Evolutionary conservation across 2,888 invertebrate species (phyloP).

Genomic region (Tricholauxania praeusta): DNA sequence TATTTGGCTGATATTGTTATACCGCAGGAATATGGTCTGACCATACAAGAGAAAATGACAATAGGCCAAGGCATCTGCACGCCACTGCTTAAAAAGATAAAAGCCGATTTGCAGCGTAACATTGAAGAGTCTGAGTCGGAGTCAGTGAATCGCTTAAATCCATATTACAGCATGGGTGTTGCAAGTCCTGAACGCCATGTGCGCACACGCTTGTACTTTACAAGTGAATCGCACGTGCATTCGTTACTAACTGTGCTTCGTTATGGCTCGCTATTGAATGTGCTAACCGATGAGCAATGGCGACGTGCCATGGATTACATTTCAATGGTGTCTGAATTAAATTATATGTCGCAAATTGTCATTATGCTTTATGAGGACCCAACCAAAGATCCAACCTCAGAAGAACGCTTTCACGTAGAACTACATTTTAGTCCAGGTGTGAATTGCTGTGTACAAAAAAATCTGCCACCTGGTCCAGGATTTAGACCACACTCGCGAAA

Average conservation of each 20-base stretch:
- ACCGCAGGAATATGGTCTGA: conserved; percentile 98
- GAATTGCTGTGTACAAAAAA: conserved; percentile 95
- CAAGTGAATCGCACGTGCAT: conserved; percentile 99
- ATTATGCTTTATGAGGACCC: conserved; percentile 99
- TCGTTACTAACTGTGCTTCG: conserved; percentile 95
- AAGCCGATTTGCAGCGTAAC: conserved; percentile 93
- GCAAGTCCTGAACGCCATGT: conserved; percentile 98
- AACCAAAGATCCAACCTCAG: conserved; percentile 91
- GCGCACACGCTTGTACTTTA: conserved; percentile 98
- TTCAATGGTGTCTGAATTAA: conserved; percentile 96
- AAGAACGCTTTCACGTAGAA: conserved; percentile 97
- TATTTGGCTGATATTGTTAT: conserved; percentile 98
- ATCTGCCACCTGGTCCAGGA: conserved; percentile 92
- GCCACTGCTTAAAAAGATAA: conserved; percentile 93
- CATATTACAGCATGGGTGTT: conserved; percentile 97
- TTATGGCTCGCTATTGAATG: conserved; percentile 90
- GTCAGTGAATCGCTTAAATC: conserved; percentile 95
- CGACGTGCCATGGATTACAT: conserved; percentile 98
- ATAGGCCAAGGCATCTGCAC: conserved; percentile 98
- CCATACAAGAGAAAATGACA: conserved; percentile 93
- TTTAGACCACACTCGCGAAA: conserved; percentile 92
- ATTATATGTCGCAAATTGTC: conserved; percentile 99
- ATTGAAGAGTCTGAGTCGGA: conserved; percentile 94
- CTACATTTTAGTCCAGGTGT: conserved; percentile 99
- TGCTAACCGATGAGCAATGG: conserved; percentile 96